Evolutionary conservation across 2,113 vertebrate genomes (phyloP).

Genomic region (Nibea albiflora): DNA sequence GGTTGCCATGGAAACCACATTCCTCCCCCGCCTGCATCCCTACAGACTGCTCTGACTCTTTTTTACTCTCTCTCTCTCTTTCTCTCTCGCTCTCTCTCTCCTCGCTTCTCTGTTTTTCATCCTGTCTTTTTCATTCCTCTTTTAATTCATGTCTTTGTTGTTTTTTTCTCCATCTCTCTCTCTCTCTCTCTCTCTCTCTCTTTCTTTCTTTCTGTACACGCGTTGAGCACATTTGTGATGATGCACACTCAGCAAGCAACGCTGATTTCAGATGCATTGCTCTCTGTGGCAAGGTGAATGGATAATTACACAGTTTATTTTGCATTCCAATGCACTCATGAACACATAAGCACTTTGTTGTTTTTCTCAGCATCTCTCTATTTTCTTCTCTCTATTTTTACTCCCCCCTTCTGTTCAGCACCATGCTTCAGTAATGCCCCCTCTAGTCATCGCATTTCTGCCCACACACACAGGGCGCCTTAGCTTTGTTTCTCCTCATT

Average conservation of each 20-base stretch:
- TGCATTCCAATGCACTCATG: slow-evolving; percentile 68
- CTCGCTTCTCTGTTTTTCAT: slow-evolving; percentile 75
- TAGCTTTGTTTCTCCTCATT: slow-evolving; percentile 51
- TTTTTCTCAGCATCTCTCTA: slow-evolving; percentile 58
- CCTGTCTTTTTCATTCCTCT: slow-evolving; percentile 73
- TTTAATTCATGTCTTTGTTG: slow-evolving; percentile 73
- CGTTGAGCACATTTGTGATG: slow-evolving; percentile 49
- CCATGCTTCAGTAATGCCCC: slow-evolving; percentile 79
- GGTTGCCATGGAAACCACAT: slow-evolving; percentile 89
- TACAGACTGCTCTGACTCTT: slow-evolving; percentile 82
- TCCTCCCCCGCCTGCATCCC: slow-evolving; percentile 89
- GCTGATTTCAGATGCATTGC: slow-evolving; percentile 60
- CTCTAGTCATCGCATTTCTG: slow-evolving; percentile 78
- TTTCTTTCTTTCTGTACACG: slow-evolving; percentile 2
- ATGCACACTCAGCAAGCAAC: slow-evolving; percentile 69
- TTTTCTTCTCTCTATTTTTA: slow-evolving; percentile 76
- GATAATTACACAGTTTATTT: slow-evolving; percentile 74
- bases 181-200: slow-evolving; percentile 5
- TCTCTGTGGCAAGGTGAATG: slow-evolving; percentile 71
- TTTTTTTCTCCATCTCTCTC: background rate
- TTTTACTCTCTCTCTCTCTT: slow-evolving; percentile 23
- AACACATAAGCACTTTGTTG: slow-evolving; percentile 66
- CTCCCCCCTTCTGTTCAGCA: slow-evolving; percentile 76
- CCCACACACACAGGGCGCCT: slow-evolving; percentile 72
- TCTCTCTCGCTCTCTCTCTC: slow-evolving; percentile 58